Conservation (phyloP, 2,113 vertebrate species). For the Leucoraja erinaceus region DNA sequence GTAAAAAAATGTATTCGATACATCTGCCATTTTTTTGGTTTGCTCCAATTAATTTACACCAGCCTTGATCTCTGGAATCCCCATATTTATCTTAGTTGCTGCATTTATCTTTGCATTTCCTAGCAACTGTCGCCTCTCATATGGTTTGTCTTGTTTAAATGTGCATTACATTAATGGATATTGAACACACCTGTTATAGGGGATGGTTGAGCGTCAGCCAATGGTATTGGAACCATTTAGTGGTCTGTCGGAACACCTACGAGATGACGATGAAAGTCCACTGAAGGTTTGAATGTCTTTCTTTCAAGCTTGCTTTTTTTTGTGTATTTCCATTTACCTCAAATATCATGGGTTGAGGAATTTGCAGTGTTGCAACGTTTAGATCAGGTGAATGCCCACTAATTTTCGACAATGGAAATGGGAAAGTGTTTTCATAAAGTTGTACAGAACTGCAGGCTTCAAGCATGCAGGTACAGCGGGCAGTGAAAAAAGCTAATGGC, state of each 20-base stretch:
- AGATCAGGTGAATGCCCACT: background rate
- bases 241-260: constrained; percentile 12
- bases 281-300: constrained; percentile 9
- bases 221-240: constrained; percentile 34
- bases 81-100: too few species aligned
- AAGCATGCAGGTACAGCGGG: too few species aligned
- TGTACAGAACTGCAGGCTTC: background rate
- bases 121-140: background rate
- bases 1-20: too few species aligned
- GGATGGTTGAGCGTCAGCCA: constrained; percentile 28
- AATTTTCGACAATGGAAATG: background rate
- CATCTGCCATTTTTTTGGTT: too few species aligned
- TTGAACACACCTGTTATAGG: constrained; percentile 1
- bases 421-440: background rate
- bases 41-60: too few species aligned
- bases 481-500: too few species aligned
- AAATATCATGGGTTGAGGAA: too few species aligned
- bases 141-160: background rate
- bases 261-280: constrained; percentile 34
- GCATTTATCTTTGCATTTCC: background rate
- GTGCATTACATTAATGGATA: background rate
- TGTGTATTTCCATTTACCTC: background rate
- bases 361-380: background rate
- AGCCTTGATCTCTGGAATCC: too few species aligned
- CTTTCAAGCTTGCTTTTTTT: background rate